Evolutionary conservation across 1,140 invertebrate species (phyloP).

Genomic region (Eumeta japonica): DNA sequence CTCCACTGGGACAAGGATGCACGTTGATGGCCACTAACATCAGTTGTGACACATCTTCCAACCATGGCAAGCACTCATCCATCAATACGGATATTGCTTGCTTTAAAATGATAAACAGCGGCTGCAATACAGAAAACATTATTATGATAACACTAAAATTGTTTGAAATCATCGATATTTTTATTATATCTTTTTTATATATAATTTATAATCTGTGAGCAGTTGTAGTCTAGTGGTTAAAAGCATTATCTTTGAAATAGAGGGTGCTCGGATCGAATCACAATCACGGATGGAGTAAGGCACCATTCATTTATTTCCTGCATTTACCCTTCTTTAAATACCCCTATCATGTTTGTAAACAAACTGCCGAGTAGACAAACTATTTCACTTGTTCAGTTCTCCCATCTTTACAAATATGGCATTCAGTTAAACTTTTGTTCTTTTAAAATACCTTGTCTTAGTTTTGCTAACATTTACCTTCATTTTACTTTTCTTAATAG

Average conservation of each 20-base stretch:
- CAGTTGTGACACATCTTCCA: constrained; percentile 69
- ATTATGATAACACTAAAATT: neutral
- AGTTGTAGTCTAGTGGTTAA: neutral
- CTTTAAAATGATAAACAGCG: constrained; percentile 70
- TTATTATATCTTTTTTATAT: neutral
- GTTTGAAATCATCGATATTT: neutral
- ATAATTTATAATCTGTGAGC: neutral
- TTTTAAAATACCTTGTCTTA: too few relatives aligned
- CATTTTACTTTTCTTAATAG: too few relatives aligned
- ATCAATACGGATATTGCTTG: constrained; percentile 66
- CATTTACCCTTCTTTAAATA: too few relatives aligned
- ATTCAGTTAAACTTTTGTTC: too few relatives aligned
- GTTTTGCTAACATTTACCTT: too few relatives aligned
- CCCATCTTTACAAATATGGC: too few relatives aligned
- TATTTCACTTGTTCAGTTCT: too few relatives aligned
- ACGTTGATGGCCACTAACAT: constrained; percentile 67
- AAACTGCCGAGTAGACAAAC: too few relatives aligned
- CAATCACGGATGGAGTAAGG: too few relatives aligned
- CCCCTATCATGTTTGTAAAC: too few relatives aligned
- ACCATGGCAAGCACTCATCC: constrained; percentile 63
- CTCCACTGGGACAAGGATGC: constrained; percentile 65
- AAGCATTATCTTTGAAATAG: neutral
- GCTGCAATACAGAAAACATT: constrained; percentile 49
- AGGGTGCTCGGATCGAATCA: too few relatives aligned
- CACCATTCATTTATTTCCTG: too few relatives aligned